These are phyloP conservation scores for Phrixothrix hirtus DNA, from an alignment of 2,888 invertebrate species.

Conservation along the genomic window DNA sequence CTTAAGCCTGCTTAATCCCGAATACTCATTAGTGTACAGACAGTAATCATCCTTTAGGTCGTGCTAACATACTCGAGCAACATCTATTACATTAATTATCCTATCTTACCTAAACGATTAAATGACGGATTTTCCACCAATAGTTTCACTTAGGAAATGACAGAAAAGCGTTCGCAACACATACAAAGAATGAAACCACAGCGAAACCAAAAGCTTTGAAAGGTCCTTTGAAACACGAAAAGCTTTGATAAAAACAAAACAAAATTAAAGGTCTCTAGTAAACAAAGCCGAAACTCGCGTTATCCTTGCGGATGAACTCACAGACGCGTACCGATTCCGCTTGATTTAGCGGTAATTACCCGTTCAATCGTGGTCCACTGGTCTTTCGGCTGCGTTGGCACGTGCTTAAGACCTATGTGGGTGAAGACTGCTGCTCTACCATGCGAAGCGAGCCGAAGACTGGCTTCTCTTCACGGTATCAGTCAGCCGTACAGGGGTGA, in stretches of 20 bases:
- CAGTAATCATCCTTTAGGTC: background rate
- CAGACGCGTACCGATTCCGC: slow-evolving; percentile 52
- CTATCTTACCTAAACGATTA: background rate
- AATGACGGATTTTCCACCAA: background rate
- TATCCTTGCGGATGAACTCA: slow-evolving; percentile 41
- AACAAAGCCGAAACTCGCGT: slow-evolving; percentile 31
- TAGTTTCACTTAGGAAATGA: background rate
- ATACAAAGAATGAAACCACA: slow-evolving; percentile 1
- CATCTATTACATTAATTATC: no score
- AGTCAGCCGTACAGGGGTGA: slow-evolving; percentile 56
- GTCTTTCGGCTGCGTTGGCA: slow-evolving; percentile 46
- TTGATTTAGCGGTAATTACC: slow-evolving; percentile 53
- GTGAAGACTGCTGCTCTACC: slow-evolving; percentile 49
- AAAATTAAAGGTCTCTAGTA: slow-evolving; percentile 27
- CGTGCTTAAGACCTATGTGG: slow-evolving; percentile 51
- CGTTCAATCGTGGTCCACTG: slow-evolving; percentile 51
- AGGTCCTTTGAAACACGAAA: slow-evolving; percentile 20
- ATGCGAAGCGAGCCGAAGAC: slow-evolving; percentile 55
- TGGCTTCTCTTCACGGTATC: slow-evolving; percentile 55
- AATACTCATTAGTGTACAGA: background rate
- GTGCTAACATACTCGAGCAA: no score
- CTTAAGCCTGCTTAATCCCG: background rate
- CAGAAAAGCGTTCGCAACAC: background rate
- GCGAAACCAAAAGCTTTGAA: slow-evolving; percentile 5
- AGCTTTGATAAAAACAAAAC: slow-evolving; percentile 28